phyloP scores from a whole-genome alignment of 2,113 vertebrate genomes.

The Cavia aperea region DNA sequence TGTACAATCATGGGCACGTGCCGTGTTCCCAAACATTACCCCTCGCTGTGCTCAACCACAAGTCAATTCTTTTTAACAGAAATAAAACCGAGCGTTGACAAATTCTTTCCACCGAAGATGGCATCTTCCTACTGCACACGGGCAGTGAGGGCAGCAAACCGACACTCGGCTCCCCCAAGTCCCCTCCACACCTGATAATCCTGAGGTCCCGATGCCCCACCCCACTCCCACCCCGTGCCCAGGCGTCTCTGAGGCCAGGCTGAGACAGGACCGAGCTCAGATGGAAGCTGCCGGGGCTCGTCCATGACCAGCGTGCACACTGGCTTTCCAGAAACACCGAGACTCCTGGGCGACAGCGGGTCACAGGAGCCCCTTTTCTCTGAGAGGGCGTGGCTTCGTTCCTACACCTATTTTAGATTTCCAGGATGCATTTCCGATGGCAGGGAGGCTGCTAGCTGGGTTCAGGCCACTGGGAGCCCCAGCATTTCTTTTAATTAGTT shows the following conservation, averaged over 20 bases:
- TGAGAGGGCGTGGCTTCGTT: background rate
- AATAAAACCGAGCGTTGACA: background rate
- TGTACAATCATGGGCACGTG: background rate
- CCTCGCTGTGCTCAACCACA: background rate
- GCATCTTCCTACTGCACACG: background rate
- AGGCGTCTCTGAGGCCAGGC: background rate
- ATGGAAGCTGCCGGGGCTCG: background rate
- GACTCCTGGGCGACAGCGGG: background rate
- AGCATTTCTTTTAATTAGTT: background rate
- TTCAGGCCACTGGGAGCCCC: background rate
- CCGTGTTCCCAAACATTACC: no score
- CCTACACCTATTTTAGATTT: background rate
- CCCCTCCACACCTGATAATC: background rate
- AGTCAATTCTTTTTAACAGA: background rate
- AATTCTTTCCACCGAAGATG: background rate
- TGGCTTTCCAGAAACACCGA: fast-evolving
- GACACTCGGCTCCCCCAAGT: background rate
- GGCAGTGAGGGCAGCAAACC: background rate
- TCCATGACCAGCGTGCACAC: no score
- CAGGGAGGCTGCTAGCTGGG: background rate
- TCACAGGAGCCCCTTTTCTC: background rate
- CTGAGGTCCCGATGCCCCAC: background rate
- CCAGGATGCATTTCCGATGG: background rate
- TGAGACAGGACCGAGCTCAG: no score
- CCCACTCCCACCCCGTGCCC: background rate